Percentiles rank a stretch among this genome's conserved stretches.
These are phyloP conservation scores for Diceros bicornis DNA, from an alignment of 2,797 vertebrate genomes.

Conservation along the genomic window DNA sequence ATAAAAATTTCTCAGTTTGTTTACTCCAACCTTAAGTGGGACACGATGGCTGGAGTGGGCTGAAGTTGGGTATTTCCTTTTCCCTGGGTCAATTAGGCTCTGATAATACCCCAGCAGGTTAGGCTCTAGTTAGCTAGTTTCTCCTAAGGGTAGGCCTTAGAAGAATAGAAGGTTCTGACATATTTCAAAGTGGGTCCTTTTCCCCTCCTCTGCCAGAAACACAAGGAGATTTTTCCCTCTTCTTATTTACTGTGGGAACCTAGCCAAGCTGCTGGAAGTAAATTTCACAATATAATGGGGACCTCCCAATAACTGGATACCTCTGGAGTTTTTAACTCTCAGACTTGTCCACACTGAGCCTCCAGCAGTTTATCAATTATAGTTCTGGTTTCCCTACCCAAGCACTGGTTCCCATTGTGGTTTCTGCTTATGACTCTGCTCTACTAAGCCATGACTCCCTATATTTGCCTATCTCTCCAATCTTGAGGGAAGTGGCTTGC, in stretches of 20 bases:
- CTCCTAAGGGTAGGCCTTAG: background rate
- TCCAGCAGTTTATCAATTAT: background rate
- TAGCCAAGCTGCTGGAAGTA: background rate
- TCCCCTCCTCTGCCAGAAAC: background rate
- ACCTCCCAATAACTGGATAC: background rate
- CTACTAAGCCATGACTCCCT: background rate
- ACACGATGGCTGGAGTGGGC: background rate
- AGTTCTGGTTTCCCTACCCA: background rate
- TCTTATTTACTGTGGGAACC: background rate
- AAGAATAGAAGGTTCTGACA: background rate
- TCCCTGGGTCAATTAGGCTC: background rate
- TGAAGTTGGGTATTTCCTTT: background rate
- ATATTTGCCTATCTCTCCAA: background rate
- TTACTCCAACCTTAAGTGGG: background rate
- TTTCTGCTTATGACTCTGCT: background rate
- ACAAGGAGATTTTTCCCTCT: background rate
- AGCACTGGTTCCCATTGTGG: background rate
- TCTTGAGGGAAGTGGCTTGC: background rate
- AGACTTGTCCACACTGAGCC: background rate
- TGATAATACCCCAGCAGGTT: background rate
- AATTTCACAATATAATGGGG: background rate
- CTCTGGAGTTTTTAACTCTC: background rate
- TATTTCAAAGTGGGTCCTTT: background rate
- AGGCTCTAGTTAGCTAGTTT: background rate
- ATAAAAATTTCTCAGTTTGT: background rate